Percentiles rank a stretch among this genome's conserved stretches.
phyloP scores from a whole-genome alignment of 2,797 vertebrate genomes.

The Brachyrhaphis roseni region DNA sequence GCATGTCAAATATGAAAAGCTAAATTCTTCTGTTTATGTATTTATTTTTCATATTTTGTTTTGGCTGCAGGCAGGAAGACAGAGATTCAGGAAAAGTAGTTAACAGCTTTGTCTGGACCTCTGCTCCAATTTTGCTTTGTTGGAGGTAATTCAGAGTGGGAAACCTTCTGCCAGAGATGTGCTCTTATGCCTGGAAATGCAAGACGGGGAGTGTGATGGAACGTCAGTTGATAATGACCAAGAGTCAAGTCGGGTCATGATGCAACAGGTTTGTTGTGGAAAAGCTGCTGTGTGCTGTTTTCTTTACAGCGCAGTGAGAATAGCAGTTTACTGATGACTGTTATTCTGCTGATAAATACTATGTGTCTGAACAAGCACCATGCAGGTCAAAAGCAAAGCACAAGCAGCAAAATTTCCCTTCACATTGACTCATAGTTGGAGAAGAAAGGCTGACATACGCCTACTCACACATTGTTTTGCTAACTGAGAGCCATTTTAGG shows the following conservation, averaged over 20 bases:
- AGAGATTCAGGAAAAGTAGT: neutral
- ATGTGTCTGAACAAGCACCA: neutral
- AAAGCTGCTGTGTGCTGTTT: neutral
- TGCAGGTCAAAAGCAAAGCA: neutral
- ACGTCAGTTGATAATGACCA: neutral
- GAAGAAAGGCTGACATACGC: neutral
- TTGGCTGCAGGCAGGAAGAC: neutral
- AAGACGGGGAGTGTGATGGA: neutral
- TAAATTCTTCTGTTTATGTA: neutral
- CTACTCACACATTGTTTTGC: neutral
- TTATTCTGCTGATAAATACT: neutral
- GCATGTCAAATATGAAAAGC: neutral
- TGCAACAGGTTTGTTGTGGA: conserved; percentile 1
- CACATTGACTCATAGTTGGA: neutral
- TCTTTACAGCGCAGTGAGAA: neutral
- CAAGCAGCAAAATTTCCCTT: neutral
- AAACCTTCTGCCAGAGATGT: neutral
- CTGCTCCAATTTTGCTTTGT: neutral
- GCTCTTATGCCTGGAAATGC: neutral
- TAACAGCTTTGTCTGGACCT: neutral
- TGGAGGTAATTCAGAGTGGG: neutral
- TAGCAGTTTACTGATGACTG: conserved; percentile 2
- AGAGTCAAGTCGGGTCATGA: neutral
- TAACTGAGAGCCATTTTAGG: neutral
- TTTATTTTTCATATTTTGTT: neutral